Conservation (phyloP, 2,888 invertebrate genomes). For the Sphaerolaimus hirsutus region DNA sequence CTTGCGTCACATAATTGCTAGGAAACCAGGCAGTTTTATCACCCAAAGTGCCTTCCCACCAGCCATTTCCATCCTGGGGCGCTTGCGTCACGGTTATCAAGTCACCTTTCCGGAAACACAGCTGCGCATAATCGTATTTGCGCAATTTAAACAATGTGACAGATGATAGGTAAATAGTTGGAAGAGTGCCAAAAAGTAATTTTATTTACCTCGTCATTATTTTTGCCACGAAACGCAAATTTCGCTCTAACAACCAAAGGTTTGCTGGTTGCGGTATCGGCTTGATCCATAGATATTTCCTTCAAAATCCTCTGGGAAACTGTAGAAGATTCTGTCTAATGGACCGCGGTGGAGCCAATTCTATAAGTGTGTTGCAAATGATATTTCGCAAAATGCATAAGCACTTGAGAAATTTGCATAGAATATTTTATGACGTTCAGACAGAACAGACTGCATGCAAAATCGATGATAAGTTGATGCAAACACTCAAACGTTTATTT, state of each 20-base stretch:
- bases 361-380: too few relatives aligned
- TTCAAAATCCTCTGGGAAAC: too few relatives aligned
- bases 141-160: not conserved
- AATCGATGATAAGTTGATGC: too few relatives aligned
- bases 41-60: slow-evolving; percentile 89
- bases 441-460: too few relatives aligned
- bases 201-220: slow-evolving; percentile 65
- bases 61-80: slow-evolving; percentile 59
- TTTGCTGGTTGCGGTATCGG: not conserved
- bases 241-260: slow-evolving; percentile 48
- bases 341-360: too few relatives aligned
- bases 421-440: too few relatives aligned
- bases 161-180: not conserved
- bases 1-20: slow-evolving; percentile 9
- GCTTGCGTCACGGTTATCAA: slow-evolving; percentile 82
- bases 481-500: too few relatives aligned
- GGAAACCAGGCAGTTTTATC: slow-evolving; percentile 22
- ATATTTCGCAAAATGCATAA: too few relatives aligned
- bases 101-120: slow-evolving; percentile 83
- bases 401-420: too few relatives aligned
- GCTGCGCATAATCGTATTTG: slow-evolving; percentile 31
- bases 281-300: too few relatives aligned
- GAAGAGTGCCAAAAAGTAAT: not conserved
- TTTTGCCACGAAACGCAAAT: slow-evolving; percentile 74
- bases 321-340: too few relatives aligned